Evolutionary conservation across 2,797 vertebrate genomes (phyloP).

Genomic region (Sus cebifrons): DNA sequence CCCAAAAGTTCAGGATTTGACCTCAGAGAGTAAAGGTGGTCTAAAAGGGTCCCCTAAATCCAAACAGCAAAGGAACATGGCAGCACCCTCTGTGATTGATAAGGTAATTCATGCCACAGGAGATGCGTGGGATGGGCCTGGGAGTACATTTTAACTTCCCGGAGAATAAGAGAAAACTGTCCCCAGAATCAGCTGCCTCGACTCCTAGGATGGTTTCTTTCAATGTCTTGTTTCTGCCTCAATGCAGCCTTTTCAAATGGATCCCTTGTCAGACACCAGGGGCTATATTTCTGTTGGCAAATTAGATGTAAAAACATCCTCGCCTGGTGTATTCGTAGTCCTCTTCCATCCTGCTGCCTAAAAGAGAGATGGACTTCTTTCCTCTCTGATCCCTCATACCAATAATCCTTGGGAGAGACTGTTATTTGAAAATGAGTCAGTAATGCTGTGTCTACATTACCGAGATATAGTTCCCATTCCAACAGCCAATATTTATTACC

Average conservation of each 20-base stretch:
- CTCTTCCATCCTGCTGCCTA: constrained; percentile 48
- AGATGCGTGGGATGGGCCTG: neutral
- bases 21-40: neutral
- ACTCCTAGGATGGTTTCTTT: neutral
- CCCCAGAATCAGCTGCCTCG: neutral
- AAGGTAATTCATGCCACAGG: constrained; percentile 85
- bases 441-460: constrained; percentile 82
- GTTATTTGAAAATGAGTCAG: constrained; percentile 76
- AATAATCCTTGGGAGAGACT: constrained; percentile 53
- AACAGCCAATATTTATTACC: constrained; percentile 82
- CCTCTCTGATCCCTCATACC: constrained; percentile 34
- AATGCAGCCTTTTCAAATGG: neutral
- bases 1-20: constrained; percentile 50
- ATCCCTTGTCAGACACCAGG: neutral
- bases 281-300: neutral
- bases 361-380: constrained; percentile 57
- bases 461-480: constrained; percentile 80
- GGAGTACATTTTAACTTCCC: neutral
- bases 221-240: constrained; percentile 38
- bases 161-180: constrained; percentile 46
- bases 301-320: constrained; percentile 24
- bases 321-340: constrained; percentile 12
- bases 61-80: constrained; percentile 17
- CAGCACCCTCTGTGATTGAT: neutral
- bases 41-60: neutral